phyloP scores from a whole-genome alignment of 1,140 invertebrate genomes.

The Drosophila tristis region DNA sequence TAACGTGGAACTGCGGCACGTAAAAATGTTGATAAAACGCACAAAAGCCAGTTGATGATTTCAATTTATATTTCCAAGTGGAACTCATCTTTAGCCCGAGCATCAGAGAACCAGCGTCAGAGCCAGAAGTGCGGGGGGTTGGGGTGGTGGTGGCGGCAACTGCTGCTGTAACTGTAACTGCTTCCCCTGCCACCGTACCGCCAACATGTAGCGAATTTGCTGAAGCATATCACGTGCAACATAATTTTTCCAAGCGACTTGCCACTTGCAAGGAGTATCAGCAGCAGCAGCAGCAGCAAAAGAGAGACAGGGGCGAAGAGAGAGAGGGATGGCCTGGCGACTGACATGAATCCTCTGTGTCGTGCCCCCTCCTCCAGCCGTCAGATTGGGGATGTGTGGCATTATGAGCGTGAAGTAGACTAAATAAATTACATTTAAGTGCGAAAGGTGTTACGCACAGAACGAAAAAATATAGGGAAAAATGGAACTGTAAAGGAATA shows the following conservation, averaged over 20 bases:
- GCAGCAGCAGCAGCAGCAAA: background rate
- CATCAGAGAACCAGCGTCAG: slow-evolving; percentile 1
- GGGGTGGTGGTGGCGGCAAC: background rate
- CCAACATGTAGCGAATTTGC: slow-evolving; percentile 69
- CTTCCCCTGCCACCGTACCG: slow-evolving; percentile 7
- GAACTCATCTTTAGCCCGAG: slow-evolving; percentile 73
- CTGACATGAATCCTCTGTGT: slow-evolving; percentile 66
- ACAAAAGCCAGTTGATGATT: slow-evolving; percentile 81
- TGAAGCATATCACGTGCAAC: slow-evolving; percentile 83
- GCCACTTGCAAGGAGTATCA: slow-evolving; percentile 45
- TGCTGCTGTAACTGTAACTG: slow-evolving; percentile 20
- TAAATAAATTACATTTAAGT: slow-evolving; percentile 81
- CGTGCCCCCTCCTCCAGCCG: background rate
- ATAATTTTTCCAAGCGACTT: slow-evolving; percentile 83
- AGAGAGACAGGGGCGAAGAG: background rate
- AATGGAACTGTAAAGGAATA: slow-evolving; percentile 2
- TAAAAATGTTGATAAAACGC: slow-evolving; percentile 83
- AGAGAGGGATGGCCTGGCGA: slow-evolving; percentile 31
- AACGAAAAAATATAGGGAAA: slow-evolving; percentile 14
- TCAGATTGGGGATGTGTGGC: slow-evolving; percentile 46
- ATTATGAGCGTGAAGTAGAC: slow-evolving; percentile 80
- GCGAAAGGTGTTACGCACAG: slow-evolving; percentile 69
- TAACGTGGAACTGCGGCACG: slow-evolving; percentile 67
- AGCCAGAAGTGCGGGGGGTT: background rate
- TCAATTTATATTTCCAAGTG: slow-evolving; percentile 82